Conservation (phyloP, 2,888 invertebrate species). For the Eumacrocentrus americanus region DNA sequence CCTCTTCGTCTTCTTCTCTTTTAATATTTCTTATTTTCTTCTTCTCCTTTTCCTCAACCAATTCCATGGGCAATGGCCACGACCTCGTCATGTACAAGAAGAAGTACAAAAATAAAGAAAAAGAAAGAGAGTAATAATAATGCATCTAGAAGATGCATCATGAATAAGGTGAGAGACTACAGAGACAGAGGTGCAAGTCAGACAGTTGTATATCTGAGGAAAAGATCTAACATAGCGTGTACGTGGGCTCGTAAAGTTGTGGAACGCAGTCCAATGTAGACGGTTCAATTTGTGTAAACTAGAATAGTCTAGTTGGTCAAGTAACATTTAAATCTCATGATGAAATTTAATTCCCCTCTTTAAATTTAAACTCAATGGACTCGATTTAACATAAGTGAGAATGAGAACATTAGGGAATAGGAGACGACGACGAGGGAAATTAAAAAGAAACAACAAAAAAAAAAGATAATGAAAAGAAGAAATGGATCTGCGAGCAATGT, state of each 20-base stretch:
- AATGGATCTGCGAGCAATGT: constrained; percentile 23
- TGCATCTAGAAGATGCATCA: background rate
- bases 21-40: background rate
- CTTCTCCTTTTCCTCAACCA: background rate
- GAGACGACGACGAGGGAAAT: background rate
- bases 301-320: constrained; percentile 13
- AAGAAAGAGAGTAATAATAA: background rate
- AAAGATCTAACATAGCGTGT: constrained; percentile 27
- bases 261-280: constrained; percentile 19
- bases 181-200: constrained; percentile 2
- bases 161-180: background rate
- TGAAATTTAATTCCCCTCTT: constrained; percentile 10
- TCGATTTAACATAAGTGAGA: too few species aligned
- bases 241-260: constrained; percentile 17
- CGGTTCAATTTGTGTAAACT: constrained; percentile 28
- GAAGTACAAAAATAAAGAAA: background rate
- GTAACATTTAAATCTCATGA: constrained; percentile 16
- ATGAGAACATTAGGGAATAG: constrained; percentile 5
- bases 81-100: background rate
- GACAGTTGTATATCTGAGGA: constrained; percentile 22
- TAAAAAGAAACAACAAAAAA: constrained; percentile 3
- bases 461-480: constrained; percentile 25
- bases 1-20: background rate
- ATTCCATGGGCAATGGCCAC: background rate
- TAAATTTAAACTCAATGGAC: constrained; percentile 10